Base-by-base conservation (phyloP, 2,113 vertebrate species). In the Danionella cerebrum region DNA sequence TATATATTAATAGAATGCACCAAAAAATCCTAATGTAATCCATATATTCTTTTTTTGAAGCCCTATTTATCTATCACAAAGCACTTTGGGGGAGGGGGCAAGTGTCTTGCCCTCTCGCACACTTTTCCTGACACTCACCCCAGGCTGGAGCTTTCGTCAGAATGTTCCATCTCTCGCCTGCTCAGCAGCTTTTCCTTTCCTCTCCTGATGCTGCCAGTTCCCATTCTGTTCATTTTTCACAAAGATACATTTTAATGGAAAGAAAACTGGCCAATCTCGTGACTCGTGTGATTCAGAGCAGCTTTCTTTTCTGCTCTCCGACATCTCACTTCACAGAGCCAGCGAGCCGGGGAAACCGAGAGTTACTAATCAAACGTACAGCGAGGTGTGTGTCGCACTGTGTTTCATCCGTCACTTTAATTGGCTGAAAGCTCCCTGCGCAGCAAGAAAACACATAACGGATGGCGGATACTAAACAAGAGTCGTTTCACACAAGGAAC, bases 401-500 rank as follows among this genome's bases (percentile, higher is more conserved):
- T 44, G 5, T 16, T 18, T 29, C 57, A 74, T 74, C 47, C 47
- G 54, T 66, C 44, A 74, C 47, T 67, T 62, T 54, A 74, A 74
- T 70, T 74, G 48, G 36, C 9, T 24, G 45, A 69, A 64, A 39
- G 18, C 65, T 59, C 70, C 62, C 16, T 14, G 36, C 67, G 31
- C 67, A 62, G 63, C 72, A 74, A 57, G 48, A 73, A 27, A 21
- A 54, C 6, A 4, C 1, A 21, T 66, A 62, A 44, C 42, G 44
- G 57, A 74, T 45, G 45, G 53, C 52, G 22, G 21, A 44, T 53
- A 29, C 47, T 41, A 5, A 18, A 62, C 47, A 62, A 31, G 29
- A 35, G 54, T 11, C 19, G 9, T 19, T 18, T 3, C 27, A 31
- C 10, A 59, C 13, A n/a, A 13, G 27, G 14, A 59, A 59, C 9